Evolutionary conservation across 2,797 vertebrate species (phyloP).

Genomic region (Schizopygopsis pylzovi): DNA sequence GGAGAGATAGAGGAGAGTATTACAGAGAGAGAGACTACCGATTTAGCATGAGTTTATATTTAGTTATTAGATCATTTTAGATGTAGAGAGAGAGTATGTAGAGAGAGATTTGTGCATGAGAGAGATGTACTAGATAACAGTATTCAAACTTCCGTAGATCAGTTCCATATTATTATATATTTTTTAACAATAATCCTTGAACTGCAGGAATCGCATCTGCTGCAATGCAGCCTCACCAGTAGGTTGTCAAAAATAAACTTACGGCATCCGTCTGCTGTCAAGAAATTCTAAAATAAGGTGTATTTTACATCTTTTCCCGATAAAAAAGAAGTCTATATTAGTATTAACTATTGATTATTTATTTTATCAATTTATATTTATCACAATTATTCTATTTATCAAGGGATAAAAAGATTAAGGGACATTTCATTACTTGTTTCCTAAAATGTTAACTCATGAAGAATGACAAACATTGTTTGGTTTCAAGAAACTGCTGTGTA

Average conservation of each 20-base stretch:
- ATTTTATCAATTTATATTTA: neutral
- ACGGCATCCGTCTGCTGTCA: neutral
- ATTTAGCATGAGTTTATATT: too few species aligned
- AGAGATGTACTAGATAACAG: too few species aligned
- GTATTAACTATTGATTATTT: neutral
- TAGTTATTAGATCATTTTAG: too few species aligned
- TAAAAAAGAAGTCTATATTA: neutral
- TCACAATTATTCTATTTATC: neutral
- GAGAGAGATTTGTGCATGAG: too few species aligned
- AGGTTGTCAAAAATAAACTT: neutral
- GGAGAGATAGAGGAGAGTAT: too few species aligned
- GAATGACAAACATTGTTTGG: conserved; percentile 1
- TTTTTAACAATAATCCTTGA: neutral
- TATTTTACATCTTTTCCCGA: neutral
- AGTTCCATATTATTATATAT: too few species aligned
- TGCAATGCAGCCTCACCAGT: neutral
- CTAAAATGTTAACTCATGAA: neutral
- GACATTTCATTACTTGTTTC: neutral
- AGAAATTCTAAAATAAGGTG: neutral
- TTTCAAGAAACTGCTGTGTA: conserved; percentile 31
- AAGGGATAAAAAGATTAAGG: neutral
- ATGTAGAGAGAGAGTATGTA: too few species aligned
- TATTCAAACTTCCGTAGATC: too few species aligned
- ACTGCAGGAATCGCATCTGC: neutral
- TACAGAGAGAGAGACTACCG: too few species aligned